These are phyloP conservation scores for Pardalotus punctatus DNA, from an alignment of 2,113 vertebrate genomes.

Conservation along the genomic window DNA sequence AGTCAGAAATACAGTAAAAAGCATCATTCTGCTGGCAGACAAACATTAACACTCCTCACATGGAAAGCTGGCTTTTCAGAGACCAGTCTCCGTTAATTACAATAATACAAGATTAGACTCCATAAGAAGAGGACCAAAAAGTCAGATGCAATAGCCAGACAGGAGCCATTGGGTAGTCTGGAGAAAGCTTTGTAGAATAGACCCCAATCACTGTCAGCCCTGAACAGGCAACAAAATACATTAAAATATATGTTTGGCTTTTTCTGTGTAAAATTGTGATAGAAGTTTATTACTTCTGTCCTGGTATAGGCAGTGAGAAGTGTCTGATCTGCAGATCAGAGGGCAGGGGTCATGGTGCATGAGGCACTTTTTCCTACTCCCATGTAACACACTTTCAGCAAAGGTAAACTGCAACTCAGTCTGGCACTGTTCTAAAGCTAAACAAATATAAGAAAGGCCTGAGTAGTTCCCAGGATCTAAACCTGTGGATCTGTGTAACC, in stretches of 20 bases:
- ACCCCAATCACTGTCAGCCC: background rate
- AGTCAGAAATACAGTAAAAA: background rate
- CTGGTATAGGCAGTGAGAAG: background rate
- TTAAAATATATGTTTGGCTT: background rate
- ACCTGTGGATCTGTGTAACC: background rate
- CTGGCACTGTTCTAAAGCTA: background rate
- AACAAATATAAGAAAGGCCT: background rate
- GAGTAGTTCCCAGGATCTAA: background rate
- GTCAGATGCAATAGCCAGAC: background rate
- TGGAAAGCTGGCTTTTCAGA: background rate
- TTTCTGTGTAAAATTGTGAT: background rate
- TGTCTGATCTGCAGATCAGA: background rate
- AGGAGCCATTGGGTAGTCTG: background rate
- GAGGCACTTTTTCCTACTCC: background rate
- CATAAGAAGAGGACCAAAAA: background rate
- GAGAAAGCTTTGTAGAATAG: background rate
- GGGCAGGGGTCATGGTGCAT: background rate
- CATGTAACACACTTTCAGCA: background rate
- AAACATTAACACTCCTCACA: background rate
- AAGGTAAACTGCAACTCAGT: background rate
- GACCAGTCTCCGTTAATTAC: background rate
- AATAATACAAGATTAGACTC: background rate
- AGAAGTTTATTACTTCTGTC: background rate
- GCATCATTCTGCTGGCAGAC: background rate
- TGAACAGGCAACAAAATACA: background rate